phyloP scores from a whole-genome alignment of 1,140 invertebrate species.

The Trichomalopsis sarcophagae region DNA sequence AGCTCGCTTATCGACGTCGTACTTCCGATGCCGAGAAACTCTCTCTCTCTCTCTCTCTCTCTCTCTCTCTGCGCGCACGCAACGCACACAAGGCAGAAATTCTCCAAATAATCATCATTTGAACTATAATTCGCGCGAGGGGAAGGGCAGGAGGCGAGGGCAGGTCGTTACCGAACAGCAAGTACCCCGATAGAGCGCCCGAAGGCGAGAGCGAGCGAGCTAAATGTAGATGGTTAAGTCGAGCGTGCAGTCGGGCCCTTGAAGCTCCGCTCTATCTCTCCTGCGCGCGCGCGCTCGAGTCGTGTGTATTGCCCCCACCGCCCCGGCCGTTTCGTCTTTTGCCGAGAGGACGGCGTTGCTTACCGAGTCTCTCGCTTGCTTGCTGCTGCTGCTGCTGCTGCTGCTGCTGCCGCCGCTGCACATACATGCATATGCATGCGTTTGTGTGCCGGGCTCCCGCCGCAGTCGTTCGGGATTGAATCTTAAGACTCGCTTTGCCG shows the following conservation, averaged over 20 bases:
- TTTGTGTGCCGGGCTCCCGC: background rate
- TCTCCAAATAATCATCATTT: slow-evolving; percentile 30
- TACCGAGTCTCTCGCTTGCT: background rate
- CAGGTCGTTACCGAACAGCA: slow-evolving; percentile 1
- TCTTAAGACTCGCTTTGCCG: slow-evolving; percentile 26
- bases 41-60: too few species aligned
- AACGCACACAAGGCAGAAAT: background rate
- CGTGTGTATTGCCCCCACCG: background rate
- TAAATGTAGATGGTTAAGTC: slow-evolving; percentile 45
- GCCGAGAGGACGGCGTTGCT: background rate
- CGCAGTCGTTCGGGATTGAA: slow-evolving; percentile 23
- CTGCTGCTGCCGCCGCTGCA: background rate
- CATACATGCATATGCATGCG: slow-evolving; percentile 26
- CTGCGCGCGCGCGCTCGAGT: background rate
- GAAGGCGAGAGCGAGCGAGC: slow-evolving; percentile 11
- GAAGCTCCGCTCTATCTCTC: background rate
- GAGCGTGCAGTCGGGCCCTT: slow-evolving; percentile 32
- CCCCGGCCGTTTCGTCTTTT: background rate
- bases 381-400: background rate
- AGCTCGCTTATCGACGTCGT: too few species aligned
- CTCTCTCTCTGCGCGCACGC: too few species aligned
- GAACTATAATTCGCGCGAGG: slow-evolving; percentile 7
- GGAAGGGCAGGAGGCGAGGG: slow-evolving; percentile 5
- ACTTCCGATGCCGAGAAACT: background rate
- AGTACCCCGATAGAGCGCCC: slow-evolving; percentile 4